Conservation (phyloP, 53 echinoderm and acorn worm species). For the Arbacia lixula region DNA sequence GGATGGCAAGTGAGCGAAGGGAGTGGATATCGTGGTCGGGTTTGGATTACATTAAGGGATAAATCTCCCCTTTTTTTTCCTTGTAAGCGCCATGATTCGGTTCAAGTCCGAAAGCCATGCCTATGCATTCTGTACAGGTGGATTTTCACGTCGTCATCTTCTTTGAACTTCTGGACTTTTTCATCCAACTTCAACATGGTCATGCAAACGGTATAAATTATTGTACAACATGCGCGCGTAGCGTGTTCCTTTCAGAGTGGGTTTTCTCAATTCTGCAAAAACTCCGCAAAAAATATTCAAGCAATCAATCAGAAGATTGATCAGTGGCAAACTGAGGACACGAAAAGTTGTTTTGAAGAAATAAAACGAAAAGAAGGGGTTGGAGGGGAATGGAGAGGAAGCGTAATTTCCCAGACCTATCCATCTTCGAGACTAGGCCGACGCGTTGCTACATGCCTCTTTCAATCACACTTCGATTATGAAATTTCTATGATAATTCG, state of each 20-base stretch:
- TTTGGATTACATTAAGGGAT: constrained; percentile 34
- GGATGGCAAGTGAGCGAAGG: constrained; percentile 9
- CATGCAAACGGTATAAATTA: no score
- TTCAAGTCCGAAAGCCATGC: constrained; percentile 1
- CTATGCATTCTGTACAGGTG: no score
- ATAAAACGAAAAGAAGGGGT: constrained; percentile 2
- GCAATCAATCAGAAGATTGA: constrained; percentile 13
- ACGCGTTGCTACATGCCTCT: constrained; percentile 3
- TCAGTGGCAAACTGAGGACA: not conserved
- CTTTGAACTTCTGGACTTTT: no score
- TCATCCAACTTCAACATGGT: no score
- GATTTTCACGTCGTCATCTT: no score
- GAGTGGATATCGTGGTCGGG: not conserved
- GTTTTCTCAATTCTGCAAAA: no score
- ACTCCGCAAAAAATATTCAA: constrained; percentile 16
- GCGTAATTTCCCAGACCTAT: not conserved
- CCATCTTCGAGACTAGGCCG: not conserved
- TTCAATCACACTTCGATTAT: constrained; percentile 12
- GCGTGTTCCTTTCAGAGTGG: no score
- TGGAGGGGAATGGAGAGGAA: not conserved
- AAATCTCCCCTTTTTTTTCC: no score
- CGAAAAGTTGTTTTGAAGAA: constrained; percentile 3
- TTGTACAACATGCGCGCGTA: no score
- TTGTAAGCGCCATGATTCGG: no score
- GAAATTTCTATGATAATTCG: constrained; percentile 26